These are phyloP conservation scores for Hirtodrosophila duncani DNA, from an alignment of 2,888 invertebrate species.

Conservation along the genomic window DNA sequence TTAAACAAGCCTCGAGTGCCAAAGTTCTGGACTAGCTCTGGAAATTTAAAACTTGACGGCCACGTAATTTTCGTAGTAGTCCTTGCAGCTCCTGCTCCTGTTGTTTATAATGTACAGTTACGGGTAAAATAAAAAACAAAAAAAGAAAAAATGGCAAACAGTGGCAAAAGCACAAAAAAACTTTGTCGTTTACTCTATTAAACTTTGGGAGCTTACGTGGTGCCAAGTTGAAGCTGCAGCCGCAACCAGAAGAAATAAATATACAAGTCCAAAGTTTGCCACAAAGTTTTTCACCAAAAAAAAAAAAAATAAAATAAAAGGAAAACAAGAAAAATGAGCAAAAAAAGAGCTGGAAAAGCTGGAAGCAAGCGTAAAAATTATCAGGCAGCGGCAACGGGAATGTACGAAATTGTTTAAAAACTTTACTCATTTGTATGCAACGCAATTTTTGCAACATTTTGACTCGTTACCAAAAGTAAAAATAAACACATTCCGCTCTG, in stretches of 20 bases:
- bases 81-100: constrained; percentile 26
- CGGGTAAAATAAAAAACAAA: constrained; percentile 31
- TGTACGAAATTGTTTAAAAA: constrained; percentile 57
- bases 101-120: constrained; percentile 7
- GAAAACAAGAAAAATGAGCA: constrained; percentile 12
- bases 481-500: constrained; percentile 33
- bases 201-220: constrained; percentile 75
- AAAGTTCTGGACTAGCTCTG: constrained; percentile 46
- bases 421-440: constrained; percentile 77
- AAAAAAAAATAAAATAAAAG: constrained; percentile 11
- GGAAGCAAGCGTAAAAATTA: constrained; percentile 47
- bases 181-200: constrained; percentile 75
- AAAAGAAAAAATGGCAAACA: constrained; percentile 39
- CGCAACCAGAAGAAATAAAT: constrained; percentile 69
- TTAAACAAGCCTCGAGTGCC: constrained; percentile 60
- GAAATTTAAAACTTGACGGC: constrained; percentile 65
- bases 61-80: constrained; percentile 51
- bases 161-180: constrained; percentile 54
- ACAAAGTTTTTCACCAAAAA: constrained; percentile 49
- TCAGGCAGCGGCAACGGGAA: constrained; percentile 40
- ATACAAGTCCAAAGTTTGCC: constrained; percentile 61
- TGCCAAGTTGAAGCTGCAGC: constrained; percentile 63
- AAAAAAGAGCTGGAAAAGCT: constrained; percentile 35
- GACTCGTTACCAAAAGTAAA: constrained; percentile 61
- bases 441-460: constrained; percentile 73